These are phyloP conservation scores for Petrosia ficiformis DNA, from an alignment of 37 sponge, comb jelly and placozoan species.

Conservation along the genomic window DNA sequence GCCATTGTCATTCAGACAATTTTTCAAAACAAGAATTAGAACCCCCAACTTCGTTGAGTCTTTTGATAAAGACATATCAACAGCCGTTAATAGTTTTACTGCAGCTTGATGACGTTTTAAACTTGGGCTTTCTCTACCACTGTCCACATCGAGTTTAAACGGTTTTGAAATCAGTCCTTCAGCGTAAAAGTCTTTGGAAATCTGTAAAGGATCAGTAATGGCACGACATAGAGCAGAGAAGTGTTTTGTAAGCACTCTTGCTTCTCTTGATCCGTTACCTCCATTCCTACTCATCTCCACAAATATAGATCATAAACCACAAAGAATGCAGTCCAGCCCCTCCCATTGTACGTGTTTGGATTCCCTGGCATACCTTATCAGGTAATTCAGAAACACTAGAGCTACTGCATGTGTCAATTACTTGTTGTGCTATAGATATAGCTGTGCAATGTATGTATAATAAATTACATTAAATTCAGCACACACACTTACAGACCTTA, in stretches of 20 bases:
- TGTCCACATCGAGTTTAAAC: not conserved
- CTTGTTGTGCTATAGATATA: too few relatives aligned
- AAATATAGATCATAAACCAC: too few relatives aligned
- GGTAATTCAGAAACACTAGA: too few relatives aligned
- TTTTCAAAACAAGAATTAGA: not conserved
- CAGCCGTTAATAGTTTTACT: not conserved
- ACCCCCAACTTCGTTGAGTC: not conserved
- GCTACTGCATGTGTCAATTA: too few relatives aligned
- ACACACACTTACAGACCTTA: too few relatives aligned
- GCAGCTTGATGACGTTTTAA: not conserved
- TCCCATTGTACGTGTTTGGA: too few relatives aligned
- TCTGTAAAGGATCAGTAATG: not conserved
- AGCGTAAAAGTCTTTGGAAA: not conserved
- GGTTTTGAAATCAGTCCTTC: not conserved
- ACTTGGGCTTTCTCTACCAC: not conserved
- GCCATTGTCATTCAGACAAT: not conserved
- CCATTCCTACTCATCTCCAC: too few relatives aligned
- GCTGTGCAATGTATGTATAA: too few relatives aligned
- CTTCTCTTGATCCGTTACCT: too few relatives aligned
- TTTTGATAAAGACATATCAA: not conserved
- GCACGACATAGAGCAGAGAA: not conserved
- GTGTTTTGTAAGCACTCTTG: not conserved
- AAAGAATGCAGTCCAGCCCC: too few relatives aligned
- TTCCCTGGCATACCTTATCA: too few relatives aligned
- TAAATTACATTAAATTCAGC: too few relatives aligned